phyloP scores from a whole-genome alignment of 2,113 vertebrate species.

The Okapia johnstoni region DNA sequence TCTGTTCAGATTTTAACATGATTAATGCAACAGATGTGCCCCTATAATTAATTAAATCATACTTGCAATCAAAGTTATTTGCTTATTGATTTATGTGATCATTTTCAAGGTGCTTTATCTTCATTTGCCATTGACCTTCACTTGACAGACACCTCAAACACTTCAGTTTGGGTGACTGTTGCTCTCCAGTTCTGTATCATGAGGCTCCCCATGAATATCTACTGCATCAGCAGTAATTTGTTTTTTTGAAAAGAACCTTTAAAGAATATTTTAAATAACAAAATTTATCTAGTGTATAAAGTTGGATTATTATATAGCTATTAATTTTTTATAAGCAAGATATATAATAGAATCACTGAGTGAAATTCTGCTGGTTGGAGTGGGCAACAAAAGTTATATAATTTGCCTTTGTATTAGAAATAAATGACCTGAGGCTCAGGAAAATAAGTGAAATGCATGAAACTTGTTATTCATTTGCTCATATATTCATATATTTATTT shows the following conservation, averaged over 20 bases:
- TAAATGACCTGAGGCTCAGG: not conserved
- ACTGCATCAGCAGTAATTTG: not conserved
- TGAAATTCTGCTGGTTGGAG: not conserved
- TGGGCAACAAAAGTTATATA: not conserved
- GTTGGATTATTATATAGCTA: not conserved
- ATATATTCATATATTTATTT: not conserved
- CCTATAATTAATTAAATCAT: constrained; percentile 65
- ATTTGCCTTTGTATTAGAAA: not conserved
- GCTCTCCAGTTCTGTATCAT: not conserved
- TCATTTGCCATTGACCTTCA: constrained; percentile 57
- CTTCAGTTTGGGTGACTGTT: not conserved
- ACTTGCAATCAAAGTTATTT: constrained; percentile 62
- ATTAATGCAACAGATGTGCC: constrained; percentile 60
- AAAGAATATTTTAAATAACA: not conserved
- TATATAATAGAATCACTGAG: not conserved
- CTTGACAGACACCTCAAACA: constrained; percentile 12
- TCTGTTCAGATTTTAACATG: constrained; percentile 51
- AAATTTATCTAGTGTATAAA: not conserved
- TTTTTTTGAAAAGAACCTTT: not conserved
- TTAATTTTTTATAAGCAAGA: not conserved
- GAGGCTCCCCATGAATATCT: not conserved
- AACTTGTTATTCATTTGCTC: not conserved
- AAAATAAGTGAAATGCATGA: not conserved
- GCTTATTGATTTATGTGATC: constrained; percentile 67
- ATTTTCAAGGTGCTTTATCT: constrained; percentile 64